Evolutionary conservation across 2,797 vertebrate species (phyloP).

Genomic region (Monodelphis domestica): DNA sequence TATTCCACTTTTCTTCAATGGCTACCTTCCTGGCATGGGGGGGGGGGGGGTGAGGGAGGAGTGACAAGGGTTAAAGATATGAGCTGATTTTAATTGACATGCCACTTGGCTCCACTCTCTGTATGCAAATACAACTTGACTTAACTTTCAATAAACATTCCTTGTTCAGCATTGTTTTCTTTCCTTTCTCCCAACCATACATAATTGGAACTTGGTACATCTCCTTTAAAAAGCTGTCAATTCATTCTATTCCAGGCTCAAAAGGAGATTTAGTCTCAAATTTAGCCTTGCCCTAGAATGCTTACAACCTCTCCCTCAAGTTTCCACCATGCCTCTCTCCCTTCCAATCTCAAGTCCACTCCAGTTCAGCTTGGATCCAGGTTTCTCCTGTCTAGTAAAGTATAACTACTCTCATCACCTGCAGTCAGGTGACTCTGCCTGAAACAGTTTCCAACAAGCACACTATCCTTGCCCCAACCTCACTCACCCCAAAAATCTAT

Average conservation of each 20-base stretch:
- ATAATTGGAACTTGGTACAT: slow-evolving; percentile 6
- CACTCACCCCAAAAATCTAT: slow-evolving; percentile 9
- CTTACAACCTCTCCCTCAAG: neutral
- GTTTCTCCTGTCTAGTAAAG: neutral
- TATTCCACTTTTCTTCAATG: slow-evolving; percentile 21
- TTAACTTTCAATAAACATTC: neutral
- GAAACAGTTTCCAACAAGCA: slow-evolving; percentile 2
- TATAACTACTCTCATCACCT: slow-evolving; percentile 1
- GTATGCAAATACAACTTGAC: neutral
- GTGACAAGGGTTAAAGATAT: slow-evolving; percentile 8
- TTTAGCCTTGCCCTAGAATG: neutral
- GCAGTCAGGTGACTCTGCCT: slow-evolving; percentile 12
- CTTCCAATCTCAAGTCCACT: slow-evolving; percentile 15
- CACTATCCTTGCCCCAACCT: slow-evolving; percentile 7
- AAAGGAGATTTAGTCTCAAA: neutral
- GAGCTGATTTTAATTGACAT: neutral
- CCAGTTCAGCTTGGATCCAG: slow-evolving; percentile 32
- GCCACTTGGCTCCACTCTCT: neutral
- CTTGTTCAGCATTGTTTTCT: neutral
- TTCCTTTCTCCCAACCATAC: neutral
- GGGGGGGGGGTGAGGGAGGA: too few relatives aligned
- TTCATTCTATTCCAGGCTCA: slow-evolving; percentile 23
- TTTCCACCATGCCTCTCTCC: slow-evolving; percentile 28
- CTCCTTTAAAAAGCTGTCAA: neutral
- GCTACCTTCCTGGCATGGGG: neutral